Evolutionary conservation across 2,113 vertebrate species (phyloP), one percentile per base, ranked within the genome.

Genomic region (Scalopus aquaticus): DNA sequence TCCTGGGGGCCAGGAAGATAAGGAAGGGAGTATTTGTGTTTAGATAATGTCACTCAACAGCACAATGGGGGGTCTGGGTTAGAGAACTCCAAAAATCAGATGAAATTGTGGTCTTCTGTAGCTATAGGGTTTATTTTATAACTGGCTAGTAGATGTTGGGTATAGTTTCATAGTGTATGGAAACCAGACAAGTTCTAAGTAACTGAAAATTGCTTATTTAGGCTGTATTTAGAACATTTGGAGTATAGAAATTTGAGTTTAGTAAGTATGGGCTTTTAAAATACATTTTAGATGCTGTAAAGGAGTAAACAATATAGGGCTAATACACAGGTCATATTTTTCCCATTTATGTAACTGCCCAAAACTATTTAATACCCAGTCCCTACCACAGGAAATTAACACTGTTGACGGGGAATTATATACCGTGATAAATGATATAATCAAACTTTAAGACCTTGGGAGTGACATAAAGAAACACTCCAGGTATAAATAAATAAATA

Each of bases 281-380:
- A 49, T 44, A 37, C 15, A 5, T 83, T 39, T 87, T 78, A 82
- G 32, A 19, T 79, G 46, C 85, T 79, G 19, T 74, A 17, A 86
- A 88, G 22, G 70, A 79, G 49, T 91, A n/a, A 69, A 65, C 39
- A 54, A 44, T 32, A 69, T 20, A 72, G 56, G 35, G 32, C 24
- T 28, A 87, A 12, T 95, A 82, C 32, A 80, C 54, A 94, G 54
- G 32, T n/a, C 30, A 62, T 78, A 28, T 87, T 93, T 67, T 73
- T 62, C 37, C 13, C 32, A 69, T 87, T 83, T 88, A 35, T 54
- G 51, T 86, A 35, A 15, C 20, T 65, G 24, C 44, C 32, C 7
- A 4, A 73, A 78, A 81, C 4, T 69, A 35, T 51, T 10, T 46
- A 72, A 95, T 54, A 67, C 19, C 88, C 62, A 85, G 6, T 67